A percentile compares a stretch with the other conserved stretches of the same genome.
These are phyloP conservation scores for Abramis brama DNA, from an alignment of 2,113 vertebrate species.

Conservation along the genomic window DNA sequence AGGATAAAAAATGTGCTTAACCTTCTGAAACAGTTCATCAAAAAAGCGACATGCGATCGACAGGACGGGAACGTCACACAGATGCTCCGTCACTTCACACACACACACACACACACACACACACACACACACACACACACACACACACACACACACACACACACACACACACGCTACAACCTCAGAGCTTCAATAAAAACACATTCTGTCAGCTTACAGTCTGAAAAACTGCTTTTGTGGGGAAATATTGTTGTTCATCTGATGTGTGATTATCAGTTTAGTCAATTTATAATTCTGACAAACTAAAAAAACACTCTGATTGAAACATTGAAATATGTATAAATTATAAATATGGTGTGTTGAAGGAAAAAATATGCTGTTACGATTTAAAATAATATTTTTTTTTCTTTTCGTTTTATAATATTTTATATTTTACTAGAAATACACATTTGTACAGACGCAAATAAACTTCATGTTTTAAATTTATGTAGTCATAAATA, in stretches of 20 bases:
- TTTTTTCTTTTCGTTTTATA: too few relatives aligned
- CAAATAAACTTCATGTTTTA: not conserved
- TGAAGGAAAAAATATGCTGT: too few relatives aligned
- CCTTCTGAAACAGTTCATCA: slow-evolving; percentile 28
- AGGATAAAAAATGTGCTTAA: slow-evolving; percentile 29
- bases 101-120: not conserved
- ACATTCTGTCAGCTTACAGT: not conserved
- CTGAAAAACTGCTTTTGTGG: too few relatives aligned
- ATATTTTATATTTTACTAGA: too few relatives aligned
- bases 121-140: too few relatives aligned
- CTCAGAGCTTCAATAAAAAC: not conserved
- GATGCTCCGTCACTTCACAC: not conserved
- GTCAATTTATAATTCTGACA: not conserved
- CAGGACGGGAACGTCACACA: slow-evolving; percentile 13
- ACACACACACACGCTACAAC: not conserved
- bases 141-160: not conserved
- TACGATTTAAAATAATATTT: too few relatives aligned
- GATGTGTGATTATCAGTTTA: not conserved
- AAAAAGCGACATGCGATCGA: slow-evolving; percentile 15
- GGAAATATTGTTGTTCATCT: not conserved
- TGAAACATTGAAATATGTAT: too few relatives aligned
- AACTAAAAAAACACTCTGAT: not conserved
- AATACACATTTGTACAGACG: not conserved
- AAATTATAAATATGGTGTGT: too few relatives aligned
- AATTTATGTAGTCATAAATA: not conserved